Evolutionary conservation across 2,113 vertebrate genomes (phyloP).

Genomic region (Datnioides undecimradiatus): DNA sequence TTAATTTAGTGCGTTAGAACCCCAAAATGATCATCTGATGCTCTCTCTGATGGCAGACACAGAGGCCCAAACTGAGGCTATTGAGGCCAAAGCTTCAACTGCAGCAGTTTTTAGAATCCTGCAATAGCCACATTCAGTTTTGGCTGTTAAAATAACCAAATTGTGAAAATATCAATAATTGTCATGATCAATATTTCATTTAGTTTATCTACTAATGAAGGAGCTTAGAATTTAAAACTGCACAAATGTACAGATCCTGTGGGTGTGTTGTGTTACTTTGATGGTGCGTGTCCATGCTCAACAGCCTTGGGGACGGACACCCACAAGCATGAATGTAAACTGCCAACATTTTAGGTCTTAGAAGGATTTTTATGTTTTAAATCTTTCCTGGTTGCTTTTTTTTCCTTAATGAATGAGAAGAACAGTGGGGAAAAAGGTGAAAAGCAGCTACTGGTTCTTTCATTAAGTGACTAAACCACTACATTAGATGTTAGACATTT

Average conservation of each 20-base stretch:
- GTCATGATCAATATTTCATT: conserved; percentile 25
- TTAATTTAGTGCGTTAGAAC: conserved; percentile 54
- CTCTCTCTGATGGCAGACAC: conserved; percentile 26
- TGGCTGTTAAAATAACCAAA: conserved; percentile 4
- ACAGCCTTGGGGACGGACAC: conserved; percentile 45
- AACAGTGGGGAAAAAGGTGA: conserved; percentile 5
- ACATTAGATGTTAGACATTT: conserved; percentile 58
- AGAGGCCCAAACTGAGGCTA: conserved; percentile 32
- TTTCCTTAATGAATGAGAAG: conserved; percentile 42
- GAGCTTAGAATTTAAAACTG: conserved; percentile 50
- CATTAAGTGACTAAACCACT: conserved; percentile 54
- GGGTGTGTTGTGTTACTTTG: conserved; percentile 50
- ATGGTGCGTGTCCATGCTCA: conserved; percentile 56
- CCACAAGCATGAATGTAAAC: conserved; percentile 78
- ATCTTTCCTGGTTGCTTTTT: conserved; percentile 54
- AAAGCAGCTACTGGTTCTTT: conserved; percentile 57
- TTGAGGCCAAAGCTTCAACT: conserved; percentile 27
- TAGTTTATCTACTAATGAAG: conserved; percentile 31
- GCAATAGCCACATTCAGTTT: conserved; percentile 1
- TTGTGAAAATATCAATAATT: conserved; percentile 5
- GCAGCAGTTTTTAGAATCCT: conserved; percentile 20
- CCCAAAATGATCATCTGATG: conserved; percentile 35
- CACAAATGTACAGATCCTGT: conserved; percentile 73
- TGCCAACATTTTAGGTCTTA: conserved; percentile 51
- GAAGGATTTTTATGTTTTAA: conserved; percentile 43